These are phyloP conservation scores for Puntigrus tetrazona DNA, from an alignment of 2,113 vertebrate genomes.

Conservation along the genomic window DNA sequence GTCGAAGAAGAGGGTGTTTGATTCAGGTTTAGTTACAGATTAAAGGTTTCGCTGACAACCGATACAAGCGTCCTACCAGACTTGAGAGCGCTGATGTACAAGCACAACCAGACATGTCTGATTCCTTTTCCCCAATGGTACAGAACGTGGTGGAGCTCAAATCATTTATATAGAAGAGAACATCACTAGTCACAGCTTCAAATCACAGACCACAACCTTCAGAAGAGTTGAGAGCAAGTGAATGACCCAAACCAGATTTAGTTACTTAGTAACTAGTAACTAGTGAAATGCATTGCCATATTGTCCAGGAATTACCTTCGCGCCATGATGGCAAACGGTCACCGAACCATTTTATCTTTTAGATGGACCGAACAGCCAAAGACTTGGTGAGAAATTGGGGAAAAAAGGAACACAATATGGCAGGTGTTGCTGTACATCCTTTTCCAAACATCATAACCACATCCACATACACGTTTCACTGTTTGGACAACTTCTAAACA, in stretches of 20 bases:
- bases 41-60: constrained; percentile 27
- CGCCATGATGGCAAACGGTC: neutral
- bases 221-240: neutral
- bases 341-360: neutral
- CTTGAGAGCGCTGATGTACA: constrained; percentile 3
- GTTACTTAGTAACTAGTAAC: neutral
- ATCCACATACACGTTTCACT: neutral
- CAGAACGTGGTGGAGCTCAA: neutral
- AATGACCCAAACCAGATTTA: neutral
- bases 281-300: neutral
- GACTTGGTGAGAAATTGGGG: neutral
- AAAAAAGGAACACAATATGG: neutral
- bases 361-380: neutral
- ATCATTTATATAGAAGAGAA: neutral
- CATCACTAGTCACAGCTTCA: neutral
- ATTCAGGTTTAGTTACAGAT: neutral
- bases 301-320: neutral
- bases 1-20: neutral
- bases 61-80: neutral
- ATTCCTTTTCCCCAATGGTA: neutral
- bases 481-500: neutral
- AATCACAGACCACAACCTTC: neutral
- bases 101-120: constrained; percentile 11
- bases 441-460: neutral
- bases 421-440: neutral